Evolutionary conservation across 2,888 invertebrate genomes (phyloP), one percentile per base, ranked within the genome.

Genomic region (Empis stercorea): DNA sequence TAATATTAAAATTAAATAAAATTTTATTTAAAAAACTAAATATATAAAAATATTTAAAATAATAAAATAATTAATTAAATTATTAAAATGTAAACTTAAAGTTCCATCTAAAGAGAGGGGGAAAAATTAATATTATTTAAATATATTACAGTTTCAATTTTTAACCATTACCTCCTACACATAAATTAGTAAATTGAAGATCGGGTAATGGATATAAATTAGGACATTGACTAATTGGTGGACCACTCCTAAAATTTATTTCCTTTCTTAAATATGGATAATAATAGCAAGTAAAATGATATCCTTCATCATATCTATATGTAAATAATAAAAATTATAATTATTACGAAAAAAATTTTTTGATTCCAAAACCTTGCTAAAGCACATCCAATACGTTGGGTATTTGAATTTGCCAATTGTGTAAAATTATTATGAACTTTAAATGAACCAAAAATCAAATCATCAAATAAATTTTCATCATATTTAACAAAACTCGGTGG

Each of bases 341-440:
- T n/a, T n/a, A 30, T n/a, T n/a, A n/a, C n/a, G n/a, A n/a, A n/a
- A n/a, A n/a, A n/a, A n/a, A n/a, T n/a, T n/a, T n/a, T 5, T 30
- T 4, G 10, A 38, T 13, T 43, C n/a, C n/a, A n/a, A n/a, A 40
- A 56, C 56, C 52, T 48, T 11, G 51, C 52, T 20, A 54, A 32
- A 7, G 47, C 50, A 17, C 56, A 56, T 15, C 56, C 56, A 20
- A 55, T 44, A 30, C 51, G 32, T 15, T 48, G 43, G 1, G 48
- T 43, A 0, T 10, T 13, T 2, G 56, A 48, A 14, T 41, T 48
- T 2, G 50, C 46, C 23, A 56, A 43, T 13, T 51, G 53, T 3
- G 55, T 57, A 30, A 55, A 57, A 47, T 56, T 54, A 14, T 56
- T 55, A 13, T 48, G 43, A 3, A 47, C 48, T 2, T 32, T 13